phyloP scores from a whole-genome alignment of 2,113 vertebrate genomes.

The Mus pahari region DNA sequence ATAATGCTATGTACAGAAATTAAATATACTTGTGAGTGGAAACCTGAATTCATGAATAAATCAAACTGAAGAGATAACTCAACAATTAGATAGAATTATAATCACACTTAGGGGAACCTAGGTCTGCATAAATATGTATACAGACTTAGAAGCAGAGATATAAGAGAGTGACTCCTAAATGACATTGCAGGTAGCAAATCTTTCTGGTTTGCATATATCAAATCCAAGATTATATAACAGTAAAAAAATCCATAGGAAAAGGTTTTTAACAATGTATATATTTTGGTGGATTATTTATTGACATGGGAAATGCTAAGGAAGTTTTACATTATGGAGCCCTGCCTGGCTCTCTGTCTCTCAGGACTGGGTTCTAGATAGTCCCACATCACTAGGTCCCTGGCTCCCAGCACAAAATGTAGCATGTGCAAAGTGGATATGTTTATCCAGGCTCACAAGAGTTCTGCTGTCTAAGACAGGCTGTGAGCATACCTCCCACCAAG shows the following conservation, averaged over 20 bases:
- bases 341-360: too few species aligned
- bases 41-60: neutral
- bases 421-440: too few species aligned
- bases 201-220: neutral
- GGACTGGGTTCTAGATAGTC: too few species aligned
- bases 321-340: neutral
- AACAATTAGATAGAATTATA: neutral
- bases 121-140: constrained; percentile 26
- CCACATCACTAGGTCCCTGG: too few species aligned
- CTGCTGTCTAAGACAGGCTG: too few species aligned
- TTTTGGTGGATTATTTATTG: neutral
- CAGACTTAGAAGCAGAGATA: neutral
- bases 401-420: too few species aligned
- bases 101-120: neutral
- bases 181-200: neutral
- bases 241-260: neutral
- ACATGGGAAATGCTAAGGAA: neutral
- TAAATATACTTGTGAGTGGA: constrained; percentile 37
- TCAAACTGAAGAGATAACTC: neutral
- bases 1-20: constrained; percentile 14
- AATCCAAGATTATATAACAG: neutral
- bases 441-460: too few species aligned
- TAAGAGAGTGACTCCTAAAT: neutral
- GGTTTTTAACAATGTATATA: neutral
- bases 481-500: too few species aligned